Evolutionary conservation across 1,140 invertebrate genomes (phyloP).

Genomic region (Pachypeltis micranthus): DNA sequence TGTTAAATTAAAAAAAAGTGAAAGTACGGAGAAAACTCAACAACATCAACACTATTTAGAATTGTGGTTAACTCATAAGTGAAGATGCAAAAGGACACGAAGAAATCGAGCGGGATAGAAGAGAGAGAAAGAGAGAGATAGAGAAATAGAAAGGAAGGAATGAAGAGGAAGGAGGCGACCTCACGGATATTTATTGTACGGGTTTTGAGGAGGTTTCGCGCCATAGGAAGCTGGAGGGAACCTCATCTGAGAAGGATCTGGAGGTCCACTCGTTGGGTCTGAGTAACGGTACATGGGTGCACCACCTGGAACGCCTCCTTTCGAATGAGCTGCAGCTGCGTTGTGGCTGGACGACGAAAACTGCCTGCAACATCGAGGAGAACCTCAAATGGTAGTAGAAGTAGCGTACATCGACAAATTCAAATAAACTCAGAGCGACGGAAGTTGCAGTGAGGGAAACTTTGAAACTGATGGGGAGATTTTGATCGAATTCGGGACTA

Average conservation of each 20-base stretch:
- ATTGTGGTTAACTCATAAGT: neutral
- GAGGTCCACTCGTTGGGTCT: neutral
- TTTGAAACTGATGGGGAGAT: too few species aligned
- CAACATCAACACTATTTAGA: neutral
- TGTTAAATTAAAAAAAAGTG: neutral
- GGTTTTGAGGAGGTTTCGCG: constrained; percentile 10
- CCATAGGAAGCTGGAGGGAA: constrained; percentile 4
- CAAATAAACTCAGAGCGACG: too few species aligned
- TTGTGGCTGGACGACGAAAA: constrained; percentile 11
- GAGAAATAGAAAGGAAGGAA: too few species aligned
- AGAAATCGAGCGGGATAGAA: too few species aligned
- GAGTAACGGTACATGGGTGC: constrained; percentile 10
- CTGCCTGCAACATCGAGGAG: neutral
- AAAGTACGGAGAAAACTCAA: neutral
- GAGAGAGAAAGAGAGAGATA: too few species aligned
- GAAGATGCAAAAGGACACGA: too few species aligned
- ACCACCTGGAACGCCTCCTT: neutral
- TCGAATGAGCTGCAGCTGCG: neutral
- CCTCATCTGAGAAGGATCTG: constrained; percentile 8
- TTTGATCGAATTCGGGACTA: too few species aligned
- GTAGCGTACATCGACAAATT: too few species aligned
- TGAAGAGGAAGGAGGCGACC: neutral
- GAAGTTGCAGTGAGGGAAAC: too few species aligned
- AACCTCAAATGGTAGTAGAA: too few species aligned
- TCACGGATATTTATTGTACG: constrained; percentile 11